Base-by-base conservation (phyloP, 1,140 invertebrate species). In the Trichonephila clavata region DNA sequence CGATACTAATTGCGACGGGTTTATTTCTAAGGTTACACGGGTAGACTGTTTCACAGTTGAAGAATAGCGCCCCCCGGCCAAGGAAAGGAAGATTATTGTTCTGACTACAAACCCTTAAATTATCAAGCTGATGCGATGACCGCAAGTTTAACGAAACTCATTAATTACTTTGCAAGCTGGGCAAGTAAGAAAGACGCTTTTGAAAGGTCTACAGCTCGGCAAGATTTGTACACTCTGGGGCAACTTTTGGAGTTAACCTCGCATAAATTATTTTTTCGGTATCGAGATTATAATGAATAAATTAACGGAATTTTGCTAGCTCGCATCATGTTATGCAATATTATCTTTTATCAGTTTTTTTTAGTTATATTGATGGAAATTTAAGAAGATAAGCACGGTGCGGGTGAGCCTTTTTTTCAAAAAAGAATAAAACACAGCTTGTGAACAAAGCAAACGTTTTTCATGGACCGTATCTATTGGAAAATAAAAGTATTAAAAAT, bases 31-130 rank as follows among this genome's bases (percentile, higher is more conserved):
- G 20, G 27, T 32, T 77, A 50, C 50, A 50, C 20, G 60, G 18
- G 20, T 0, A 21, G 60, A 61, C 20, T 61, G 60, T 61, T 61
- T 18, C 2, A 21, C 0, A 24, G n/a, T 27, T 4, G 65, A 14
- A 10, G 39, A 81, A 43, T 18, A 20, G 39, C 16, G n/a, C 39
- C n/a, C 32, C 27, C 16, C 71, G 71, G 71, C 27, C 8, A 39
- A 50, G 2, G 32, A 81, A 81, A 57, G 43, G 39, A 81, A 81
- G 80, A 81, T 81, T 81, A 81, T 81, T 81, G 80, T 81, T 43
- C 27, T 50, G 7, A 81, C 65, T 27, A 27, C n/a, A 71, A 71
- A 43, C 32, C 80, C 80, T 83, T 24, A 83, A 83, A 83, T 83
- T 83, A 83, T 50, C 39, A 57, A n/a, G 43, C 21, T 13, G 80